Evolutionary conservation across 2,888 invertebrate genomes (phyloP).

Genomic region (Panzeria rudis): DNA sequence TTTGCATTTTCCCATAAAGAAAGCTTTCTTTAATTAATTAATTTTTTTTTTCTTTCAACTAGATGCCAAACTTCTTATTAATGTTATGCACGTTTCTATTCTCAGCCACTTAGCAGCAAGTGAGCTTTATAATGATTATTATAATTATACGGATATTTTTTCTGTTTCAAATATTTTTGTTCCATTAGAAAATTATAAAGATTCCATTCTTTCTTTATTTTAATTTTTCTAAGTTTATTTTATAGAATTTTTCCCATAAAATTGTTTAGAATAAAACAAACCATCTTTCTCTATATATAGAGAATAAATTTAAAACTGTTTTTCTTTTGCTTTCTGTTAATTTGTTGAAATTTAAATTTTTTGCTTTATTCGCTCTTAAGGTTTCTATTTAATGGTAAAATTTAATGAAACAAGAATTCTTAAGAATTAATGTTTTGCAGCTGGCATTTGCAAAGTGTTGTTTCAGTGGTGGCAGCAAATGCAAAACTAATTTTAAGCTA

Average conservation of each 20-base stretch:
- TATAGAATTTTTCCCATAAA: slow-evolving; percentile 27
- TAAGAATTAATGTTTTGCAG: slow-evolving; percentile 4
- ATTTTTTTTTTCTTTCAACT: neutral
- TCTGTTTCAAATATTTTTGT: neutral
- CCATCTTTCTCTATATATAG: slow-evolving; percentile 58
- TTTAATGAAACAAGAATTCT: neutral
- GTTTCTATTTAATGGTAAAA: slow-evolving; percentile 20
- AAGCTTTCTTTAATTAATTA: no score
- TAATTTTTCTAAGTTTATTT: neutral
- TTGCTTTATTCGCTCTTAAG: slow-evolving; percentile 15
- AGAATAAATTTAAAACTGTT: slow-evolving; percentile 34
- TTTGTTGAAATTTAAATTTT: slow-evolving; percentile 52
- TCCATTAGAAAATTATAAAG: neutral
- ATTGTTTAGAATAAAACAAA: slow-evolving; percentile 48
- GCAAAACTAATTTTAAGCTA: slow-evolving; percentile 14
- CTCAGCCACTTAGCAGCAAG: neutral
- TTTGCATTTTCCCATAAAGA: no score
- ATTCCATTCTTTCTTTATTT: neutral
- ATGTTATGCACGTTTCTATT: slow-evolving; percentile 6
- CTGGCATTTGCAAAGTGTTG: neutral
- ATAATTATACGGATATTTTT: neutral
- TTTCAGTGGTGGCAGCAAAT: neutral
- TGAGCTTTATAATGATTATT: slow-evolving; percentile 1
- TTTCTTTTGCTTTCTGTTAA: slow-evolving; percentile 28
- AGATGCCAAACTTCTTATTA: neutral